phyloP scores from a whole-genome alignment of 2,888 invertebrate species.

The Aspidiotus destructor region DNA sequence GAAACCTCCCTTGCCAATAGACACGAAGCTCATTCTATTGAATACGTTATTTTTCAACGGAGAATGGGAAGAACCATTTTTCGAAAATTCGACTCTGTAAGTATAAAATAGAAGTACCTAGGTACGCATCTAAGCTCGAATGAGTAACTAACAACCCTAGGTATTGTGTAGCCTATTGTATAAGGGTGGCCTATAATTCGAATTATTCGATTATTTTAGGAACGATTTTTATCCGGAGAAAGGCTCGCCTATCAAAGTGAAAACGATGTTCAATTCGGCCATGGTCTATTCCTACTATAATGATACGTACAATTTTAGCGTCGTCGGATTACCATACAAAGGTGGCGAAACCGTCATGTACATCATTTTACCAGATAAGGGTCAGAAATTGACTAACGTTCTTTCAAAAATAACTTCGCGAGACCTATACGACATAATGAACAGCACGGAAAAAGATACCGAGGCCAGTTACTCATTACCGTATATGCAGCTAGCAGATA shows the following conservation, averaged over 20 bases:
- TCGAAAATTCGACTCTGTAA: slow-evolving; percentile 47
- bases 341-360: slow-evolving; percentile 44
- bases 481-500: slow-evolving; percentile 59
- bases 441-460: slow-evolving; percentile 31
- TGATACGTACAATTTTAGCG: slow-evolving; percentile 44
- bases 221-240: slow-evolving; percentile 36
- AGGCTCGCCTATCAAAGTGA: slow-evolving; percentile 42
- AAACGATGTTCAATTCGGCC: slow-evolving; percentile 59
- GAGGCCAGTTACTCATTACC: slow-evolving; percentile 45
- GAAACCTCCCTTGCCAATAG: slow-evolving; percentile 45
- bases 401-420: slow-evolving; percentile 48
- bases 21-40: slow-evolving; percentile 53
- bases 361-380: slow-evolving; percentile 43
- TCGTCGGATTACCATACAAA: slow-evolving; percentile 44
- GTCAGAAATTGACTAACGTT: slow-evolving; percentile 40
- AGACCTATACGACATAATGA: slow-evolving; percentile 37
- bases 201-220: slow-evolving; percentile 25
- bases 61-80: slow-evolving; percentile 58
- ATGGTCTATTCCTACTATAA: slow-evolving; percentile 51
- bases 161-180: slow-evolving; percentile 1
- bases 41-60: slow-evolving; percentile 65
- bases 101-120: no score
- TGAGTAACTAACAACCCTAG: not conserved
- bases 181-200: not conserved
- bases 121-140: no score